phyloP scores from a whole-genome alignment of 2,797 vertebrate genomes.

The Urocyon cinereoargenteus region DNA sequence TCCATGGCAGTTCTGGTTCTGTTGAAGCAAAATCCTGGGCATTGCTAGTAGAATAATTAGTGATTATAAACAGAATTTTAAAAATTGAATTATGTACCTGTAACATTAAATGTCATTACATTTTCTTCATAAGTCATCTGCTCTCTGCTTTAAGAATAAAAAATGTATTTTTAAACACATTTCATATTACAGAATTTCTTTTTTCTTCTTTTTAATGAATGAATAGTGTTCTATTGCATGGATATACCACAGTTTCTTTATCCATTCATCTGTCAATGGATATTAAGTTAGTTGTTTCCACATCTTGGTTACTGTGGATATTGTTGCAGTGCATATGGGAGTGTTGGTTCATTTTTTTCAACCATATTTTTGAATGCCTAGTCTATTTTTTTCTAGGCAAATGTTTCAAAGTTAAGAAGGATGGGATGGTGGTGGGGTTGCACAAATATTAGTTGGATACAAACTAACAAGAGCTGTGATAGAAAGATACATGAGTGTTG shows the following conservation, averaged over 20 bases:
- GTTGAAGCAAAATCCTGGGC: background rate
- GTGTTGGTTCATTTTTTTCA: background rate
- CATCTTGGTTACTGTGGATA: background rate
- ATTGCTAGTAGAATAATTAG: background rate
- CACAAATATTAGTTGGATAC: background rate
- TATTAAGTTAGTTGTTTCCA: background rate
- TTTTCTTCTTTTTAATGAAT: background rate
- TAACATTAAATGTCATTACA: background rate
- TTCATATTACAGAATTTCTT: background rate
- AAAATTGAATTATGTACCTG: slow-evolving; percentile 45
- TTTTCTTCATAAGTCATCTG: slow-evolving; percentile 12
- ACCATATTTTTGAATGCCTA: slow-evolving; percentile 18
- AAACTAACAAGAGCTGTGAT: background rate
- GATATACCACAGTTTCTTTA: background rate
- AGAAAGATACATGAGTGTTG: background rate
- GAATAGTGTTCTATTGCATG: background rate
- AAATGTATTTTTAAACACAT: slow-evolving; percentile 4
- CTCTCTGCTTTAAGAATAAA: slow-evolving; percentile 39
- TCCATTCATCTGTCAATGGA: background rate
- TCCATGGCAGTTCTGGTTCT: background rate
- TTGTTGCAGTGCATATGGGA: background rate
- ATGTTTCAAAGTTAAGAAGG: slow-evolving; percentile 38
- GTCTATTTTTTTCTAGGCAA: background rate
- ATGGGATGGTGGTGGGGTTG: background rate
- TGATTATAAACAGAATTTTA: background rate